Percentiles rank a stretch among this genome's conserved stretches.
Conservation (phyloP, 1,140 invertebrate genomes). For the Marisa cornuarietis region DNA sequence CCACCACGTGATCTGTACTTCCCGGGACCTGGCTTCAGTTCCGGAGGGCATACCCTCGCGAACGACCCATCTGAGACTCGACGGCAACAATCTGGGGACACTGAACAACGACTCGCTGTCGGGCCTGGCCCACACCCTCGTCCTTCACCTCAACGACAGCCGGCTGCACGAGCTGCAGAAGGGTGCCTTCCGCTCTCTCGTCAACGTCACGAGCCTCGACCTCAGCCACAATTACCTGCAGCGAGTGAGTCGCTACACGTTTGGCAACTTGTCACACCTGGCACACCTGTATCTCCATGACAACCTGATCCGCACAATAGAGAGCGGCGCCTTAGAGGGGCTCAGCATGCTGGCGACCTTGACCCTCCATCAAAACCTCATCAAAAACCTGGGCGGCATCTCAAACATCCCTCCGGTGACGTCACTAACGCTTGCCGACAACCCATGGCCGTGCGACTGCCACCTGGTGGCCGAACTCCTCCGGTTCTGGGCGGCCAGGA, state of each 20-base stretch:
- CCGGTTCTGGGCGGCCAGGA: conserved; percentile 5
- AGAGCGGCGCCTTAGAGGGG: conserved; percentile 26
- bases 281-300: conserved; percentile 35
- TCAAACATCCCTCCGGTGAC: neutral
- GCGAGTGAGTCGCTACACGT: conserved; percentile 21
- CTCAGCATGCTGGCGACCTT: conserved; percentile 23
- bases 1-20: conserved; percentile 32
- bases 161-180: conserved; percentile 28
- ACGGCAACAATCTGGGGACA: conserved; percentile 37
- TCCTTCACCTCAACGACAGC: conserved; percentile 39
- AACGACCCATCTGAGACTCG: conserved; percentile 36
- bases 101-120: conserved; percentile 22
- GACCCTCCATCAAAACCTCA: conserved; percentile 33
- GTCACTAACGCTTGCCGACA: conserved; percentile 29
- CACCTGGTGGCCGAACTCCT: conserved; percentile 19
- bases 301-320: conserved; percentile 35
- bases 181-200: conserved; percentile 28
- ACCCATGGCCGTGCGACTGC: conserved; percentile 48
- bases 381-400: conserved; percentile 21
- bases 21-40: conserved; percentile 20
- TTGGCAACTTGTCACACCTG: conserved; percentile 25
- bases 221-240: conserved; percentile 37
- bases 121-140: conserved; percentile 19
- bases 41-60: conserved; percentile 31
- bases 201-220: conserved; percentile 24